Evolutionary conservation across 1,140 invertebrate species (phyloP).

Genomic region (Conus betulinus): DNA sequence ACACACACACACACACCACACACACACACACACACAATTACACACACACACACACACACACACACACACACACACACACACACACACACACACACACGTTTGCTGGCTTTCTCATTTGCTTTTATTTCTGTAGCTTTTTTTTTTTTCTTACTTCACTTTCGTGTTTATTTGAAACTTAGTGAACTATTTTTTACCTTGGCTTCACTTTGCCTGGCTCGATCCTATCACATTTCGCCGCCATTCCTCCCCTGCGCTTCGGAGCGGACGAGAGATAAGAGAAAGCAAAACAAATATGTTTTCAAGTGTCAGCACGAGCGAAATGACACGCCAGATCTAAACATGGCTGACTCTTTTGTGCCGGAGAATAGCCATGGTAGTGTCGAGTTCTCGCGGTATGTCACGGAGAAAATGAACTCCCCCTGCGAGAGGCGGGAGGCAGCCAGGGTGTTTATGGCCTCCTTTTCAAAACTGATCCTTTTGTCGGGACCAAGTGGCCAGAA

Average conservation of each 20-base stretch:
- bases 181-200: neutral
- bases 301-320: conserved; percentile 33
- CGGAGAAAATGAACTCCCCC: neutral
- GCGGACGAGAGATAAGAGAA: conserved; percentile 20
- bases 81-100: no score
- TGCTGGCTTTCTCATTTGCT: neutral
- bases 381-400: conserved; percentile 23
- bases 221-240: neutral
- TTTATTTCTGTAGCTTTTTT: no score
- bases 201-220: neutral
- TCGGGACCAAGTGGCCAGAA: neutral
- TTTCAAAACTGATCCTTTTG: neutral
- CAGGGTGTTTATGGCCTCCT: neutral
- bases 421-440: neutral
- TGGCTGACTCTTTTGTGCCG: conserved; percentile 16
- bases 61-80: no score
- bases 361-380: conserved; percentile 13
- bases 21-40: no score
- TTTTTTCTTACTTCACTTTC: no score
- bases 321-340: conserved; percentile 33
- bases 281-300: conserved; percentile 40
- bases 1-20: no score
- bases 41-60: no score
- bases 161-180: no score
- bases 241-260: no score